These are phyloP conservation scores for Corythoichthys intestinalis DNA, from an alignment of 2,113 vertebrate species.

Conservation along the genomic window DNA sequence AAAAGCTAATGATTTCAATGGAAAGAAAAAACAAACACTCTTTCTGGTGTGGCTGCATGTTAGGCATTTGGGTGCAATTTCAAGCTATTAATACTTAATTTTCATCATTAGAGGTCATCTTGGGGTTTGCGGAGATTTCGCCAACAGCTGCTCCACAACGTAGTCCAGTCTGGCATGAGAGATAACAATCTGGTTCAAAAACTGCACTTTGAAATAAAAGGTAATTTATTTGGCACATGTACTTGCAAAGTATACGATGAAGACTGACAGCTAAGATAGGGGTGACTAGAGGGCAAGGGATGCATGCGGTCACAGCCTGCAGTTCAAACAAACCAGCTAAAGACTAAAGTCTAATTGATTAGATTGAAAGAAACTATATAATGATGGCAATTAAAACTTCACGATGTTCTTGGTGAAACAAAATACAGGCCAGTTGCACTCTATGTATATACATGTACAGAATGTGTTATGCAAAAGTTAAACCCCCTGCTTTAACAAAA, in stretches of 20 bases:
- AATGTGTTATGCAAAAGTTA: no score
- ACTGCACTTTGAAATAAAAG: constrained; percentile 49
- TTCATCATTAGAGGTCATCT: constrained; percentile 73
- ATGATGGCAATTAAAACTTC: background rate
- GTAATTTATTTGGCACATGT: constrained; percentile 45
- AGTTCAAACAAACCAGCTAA: background rate
- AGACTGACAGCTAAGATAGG: constrained; percentile 31
- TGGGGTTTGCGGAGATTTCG: constrained; percentile 68
- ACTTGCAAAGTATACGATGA: constrained; percentile 30
- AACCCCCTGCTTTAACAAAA: no score
- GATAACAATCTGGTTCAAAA: constrained; percentile 51
- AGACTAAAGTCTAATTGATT: background rate
- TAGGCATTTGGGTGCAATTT: constrained; percentile 76
- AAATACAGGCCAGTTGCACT: background rate
- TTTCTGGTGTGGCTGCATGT: constrained; percentile 51
- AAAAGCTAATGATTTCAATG: constrained; percentile 71
- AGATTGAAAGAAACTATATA: background rate
- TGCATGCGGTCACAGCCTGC: background rate
- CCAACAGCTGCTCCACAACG: constrained; percentile 60
- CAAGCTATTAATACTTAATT: constrained; percentile 74
- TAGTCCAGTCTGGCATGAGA: constrained; percentile 52
- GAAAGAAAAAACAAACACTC: constrained; percentile 60
- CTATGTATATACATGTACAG: background rate
- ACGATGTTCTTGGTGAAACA: background rate
- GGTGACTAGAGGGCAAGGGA: constrained; percentile 16